Evolutionary conservation across 2,797 vertebrate species (phyloP), one percentile per base, ranked within the genome.

Genomic region (Bovichtus variegatus): DNA sequence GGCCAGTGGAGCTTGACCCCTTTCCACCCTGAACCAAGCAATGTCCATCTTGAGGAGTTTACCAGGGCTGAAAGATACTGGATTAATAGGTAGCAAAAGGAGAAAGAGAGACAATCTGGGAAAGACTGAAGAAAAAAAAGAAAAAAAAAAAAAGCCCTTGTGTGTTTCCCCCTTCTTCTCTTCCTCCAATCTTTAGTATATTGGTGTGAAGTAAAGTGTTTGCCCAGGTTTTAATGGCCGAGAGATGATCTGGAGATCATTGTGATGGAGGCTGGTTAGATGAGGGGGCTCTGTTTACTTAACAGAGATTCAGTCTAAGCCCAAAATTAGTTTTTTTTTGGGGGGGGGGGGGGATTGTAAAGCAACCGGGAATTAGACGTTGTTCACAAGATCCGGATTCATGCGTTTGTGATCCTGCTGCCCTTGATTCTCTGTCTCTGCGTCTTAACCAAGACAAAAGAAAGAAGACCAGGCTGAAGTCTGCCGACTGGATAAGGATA

Each of bases 201-300:
- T 95, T 94, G 94, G 95, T 93, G 93, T 90, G 74, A 95, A 96
- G 96, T 96, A 96, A 96, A 96, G 96, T 99, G 97, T 99, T 97
- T 98, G 96, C 95, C 91, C 91, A 95, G 95, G 96, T 96, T 97
- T 99, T 99, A 99, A 98, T 99, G 97, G 97, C 95, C 93, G 31
- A 95, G 95, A 95, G 97, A 96, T 97, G 96, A 96, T 96, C 94
- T 94, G 91, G 88, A 93, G 95, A 97, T 98, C 97, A 97, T 96
- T 95, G 95, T 91, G 90, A 85, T 69, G 81, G 83, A 85, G 80
- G 86, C 78, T 55, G 76, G 75, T 76, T 84, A 83, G 67, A 85
- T 88, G 87, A 85, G 90, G 92, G 82, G 93, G 92, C 95, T 88
- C 94, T 97, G 96, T 98, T 98, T 97, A 96, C 94, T 94, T 94